Evolutionary conservation across 2,888 invertebrate genomes (phyloP), one percentile per base, ranked within the genome.

Genomic region (Aphidius colemani): DNA sequence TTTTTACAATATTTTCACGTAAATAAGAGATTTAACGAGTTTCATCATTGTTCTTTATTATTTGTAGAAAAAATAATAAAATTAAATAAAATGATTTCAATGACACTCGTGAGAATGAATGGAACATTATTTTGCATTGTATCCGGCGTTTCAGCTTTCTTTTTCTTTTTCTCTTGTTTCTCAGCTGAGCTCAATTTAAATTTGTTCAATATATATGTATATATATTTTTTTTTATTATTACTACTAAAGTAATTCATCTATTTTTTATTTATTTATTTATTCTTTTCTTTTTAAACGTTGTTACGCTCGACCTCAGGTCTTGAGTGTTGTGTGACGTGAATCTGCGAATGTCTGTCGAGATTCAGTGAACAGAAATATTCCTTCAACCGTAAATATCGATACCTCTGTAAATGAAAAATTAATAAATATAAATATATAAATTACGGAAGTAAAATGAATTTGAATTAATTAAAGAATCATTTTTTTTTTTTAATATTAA

Each of bases 311-410:
- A 66, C 69, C 75, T 82, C 78, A 81, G 74, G 80, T 81, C 83
- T 87, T 87, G 78, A 86, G 81, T 74, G 83, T 80, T 64, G 84
- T 82, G 76, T 85, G 85, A 78, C 89, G 86, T 78, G 90, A 88
- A 85, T 96, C 96, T 63, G 83, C 90, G 83, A 68, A 68, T 50
- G 70, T 69, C 69, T 74, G 85, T 75, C 89, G 85, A 77, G 89
- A 89, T 85, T 96, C 96, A 60, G 92, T 90, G 82, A 90, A 89
- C 79, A 95, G 84, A 83, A 90, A 89, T 76, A 96, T 90, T 76
- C 96, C 96, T 84, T 96, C 95, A 81, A 97, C 95, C 77, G 92
- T 94, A 86, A 95, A 96, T 86, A 98, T 95, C 78, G 96, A 96
- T 79, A 94, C 90, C 85, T 95, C 97, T 97, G 89, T 50, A 90